Evolutionary conservation across 1,140 invertebrate species (phyloP), one percentile per base, ranked within the genome.

Genomic region (Bombyx mandarina): DNA sequence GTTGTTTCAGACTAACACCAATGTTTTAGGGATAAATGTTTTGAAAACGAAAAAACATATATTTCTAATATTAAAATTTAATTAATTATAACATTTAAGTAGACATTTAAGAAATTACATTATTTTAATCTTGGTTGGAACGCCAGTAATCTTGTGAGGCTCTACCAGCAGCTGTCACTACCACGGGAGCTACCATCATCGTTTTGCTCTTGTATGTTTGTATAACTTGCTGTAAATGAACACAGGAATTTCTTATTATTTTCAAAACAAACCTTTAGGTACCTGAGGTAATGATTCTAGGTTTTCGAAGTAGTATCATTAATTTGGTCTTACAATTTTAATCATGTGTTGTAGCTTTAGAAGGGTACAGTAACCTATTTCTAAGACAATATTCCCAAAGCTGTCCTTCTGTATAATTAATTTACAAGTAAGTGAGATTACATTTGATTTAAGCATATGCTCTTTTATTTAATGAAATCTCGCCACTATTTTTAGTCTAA

Each of bases 141-240:
- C 8, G 22, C 49, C 3, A n/a, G n/a, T 18, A 8, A 18, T 22
- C n/a, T 46, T 35, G 43, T 12, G 12, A 8, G 3, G 53, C 68
- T 12, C 77, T 72, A 0, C 77, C 74, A 3, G 79, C 73, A 2
- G 77, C 66, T 4, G 81, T 70, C 10, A 84, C 69, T 43, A 86
- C 69, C 0, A 78, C 62, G 6, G 83, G 83, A 0, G 81, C 72
- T 50, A 85, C 71, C 82, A 83, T 77, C 83, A 85, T 85, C 0
- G 79, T 71, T 54, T 86, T 86, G 54, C 77, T 77, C 51, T 86
- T 86, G 63, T 85, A 86, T 1, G 83, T 79, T 35, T 83, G 82
- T 50, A 86, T 85, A 1, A 86, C 70, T 85, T 86, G 83, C 83
- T 86, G 72, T 8, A 75, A 81, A 52, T 52, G 55, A 61, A 8